Evolutionary conservation across 2,888 invertebrate genomes (phyloP).

Genomic region (Philopedon plagiatum): DNA sequence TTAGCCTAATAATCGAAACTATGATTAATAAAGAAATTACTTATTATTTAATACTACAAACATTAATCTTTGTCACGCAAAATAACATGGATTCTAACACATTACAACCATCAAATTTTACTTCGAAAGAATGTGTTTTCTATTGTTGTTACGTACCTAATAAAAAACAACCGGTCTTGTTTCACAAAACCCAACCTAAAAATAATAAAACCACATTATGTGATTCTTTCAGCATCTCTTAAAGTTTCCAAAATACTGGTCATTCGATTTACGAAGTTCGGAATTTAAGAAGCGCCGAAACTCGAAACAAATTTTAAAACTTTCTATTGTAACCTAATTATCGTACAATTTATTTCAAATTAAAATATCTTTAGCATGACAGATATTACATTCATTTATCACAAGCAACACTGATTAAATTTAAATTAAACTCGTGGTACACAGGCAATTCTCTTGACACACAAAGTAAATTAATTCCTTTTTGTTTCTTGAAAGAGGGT

Average conservation of each 20-base stretch:
- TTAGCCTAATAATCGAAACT: too few relatives aligned
- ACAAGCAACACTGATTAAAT: constrained; percentile 8
- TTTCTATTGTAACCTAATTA: constrained; percentile 6
- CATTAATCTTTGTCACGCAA: too few relatives aligned
- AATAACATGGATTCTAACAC: too few relatives aligned
- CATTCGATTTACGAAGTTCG: neutral
- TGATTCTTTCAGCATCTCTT: too few relatives aligned
- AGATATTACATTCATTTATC: constrained; percentile 6
- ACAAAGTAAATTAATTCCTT: neutral
- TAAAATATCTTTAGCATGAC: constrained; percentile 7
- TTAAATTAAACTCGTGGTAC: neutral
- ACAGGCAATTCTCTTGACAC: neutral
- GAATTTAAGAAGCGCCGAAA: neutral
- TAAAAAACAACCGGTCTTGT: too few relatives aligned
- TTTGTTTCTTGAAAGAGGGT: neutral
- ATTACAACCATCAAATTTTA: too few relatives aligned
- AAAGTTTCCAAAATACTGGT: neutral
- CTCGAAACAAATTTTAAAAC: neutral
- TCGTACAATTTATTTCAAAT: constrained; percentile 2
- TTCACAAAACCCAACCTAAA: too few relatives aligned
- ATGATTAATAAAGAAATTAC: too few relatives aligned
- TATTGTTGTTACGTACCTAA: too few relatives aligned
- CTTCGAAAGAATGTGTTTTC: too few relatives aligned
- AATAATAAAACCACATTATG: too few relatives aligned
- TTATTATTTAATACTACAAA: too few relatives aligned